A percentile compares a stretch with the other conserved stretches of the same genome.
Evolutionary conservation across 2,888 invertebrate genomes (phyloP).

Genomic region (Leptopilina myrica): DNA sequence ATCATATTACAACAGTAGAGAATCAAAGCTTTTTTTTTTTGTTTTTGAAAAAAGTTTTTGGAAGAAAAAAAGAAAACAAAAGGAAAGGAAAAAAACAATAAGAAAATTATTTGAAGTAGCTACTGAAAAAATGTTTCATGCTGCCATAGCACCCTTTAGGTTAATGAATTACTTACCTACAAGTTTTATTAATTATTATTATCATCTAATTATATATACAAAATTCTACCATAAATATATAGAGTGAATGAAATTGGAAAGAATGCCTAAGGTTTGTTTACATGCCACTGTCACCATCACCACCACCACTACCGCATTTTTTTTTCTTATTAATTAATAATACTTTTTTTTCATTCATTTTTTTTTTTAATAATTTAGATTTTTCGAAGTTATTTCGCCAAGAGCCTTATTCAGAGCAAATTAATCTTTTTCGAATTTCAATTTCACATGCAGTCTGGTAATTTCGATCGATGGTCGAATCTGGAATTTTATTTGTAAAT

Average conservation of each 20-base stretch:
- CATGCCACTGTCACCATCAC: conserved; percentile 71
- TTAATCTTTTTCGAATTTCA: conserved; percentile 8
- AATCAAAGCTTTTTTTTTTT: conserved; percentile 61
- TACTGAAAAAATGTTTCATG: conserved; percentile 60
- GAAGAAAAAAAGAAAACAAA: too few species aligned
- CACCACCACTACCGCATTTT: conserved; percentile 64
- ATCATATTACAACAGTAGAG: conserved; percentile 46
- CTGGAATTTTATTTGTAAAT: too few species aligned
- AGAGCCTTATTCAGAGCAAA: conserved; percentile 17
- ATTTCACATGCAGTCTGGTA: too few species aligned
- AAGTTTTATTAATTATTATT: conserved; percentile 48
- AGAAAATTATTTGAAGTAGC: conserved; percentile 55
- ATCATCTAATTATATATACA: conserved; percentile 49
- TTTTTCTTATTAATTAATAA: conserved; percentile 4
- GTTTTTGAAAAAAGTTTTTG: too few species aligned
- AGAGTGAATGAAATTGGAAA: conserved; percentile 53
- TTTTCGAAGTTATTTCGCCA: conserved; percentile 7
- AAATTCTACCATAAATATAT: conserved; percentile 49
- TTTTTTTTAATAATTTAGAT: neutral
- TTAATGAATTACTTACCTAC: conserved; percentile 67
- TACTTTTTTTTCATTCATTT: neutral
- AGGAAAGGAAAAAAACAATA: too few species aligned
- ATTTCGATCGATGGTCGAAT: too few species aligned
- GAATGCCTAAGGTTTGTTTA: conserved; percentile 59
- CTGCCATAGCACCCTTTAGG: conserved; percentile 57